Base-by-base conservation (phyloP, 2,113 vertebrate species). In the Pomatostomus ruficeps region DNA sequence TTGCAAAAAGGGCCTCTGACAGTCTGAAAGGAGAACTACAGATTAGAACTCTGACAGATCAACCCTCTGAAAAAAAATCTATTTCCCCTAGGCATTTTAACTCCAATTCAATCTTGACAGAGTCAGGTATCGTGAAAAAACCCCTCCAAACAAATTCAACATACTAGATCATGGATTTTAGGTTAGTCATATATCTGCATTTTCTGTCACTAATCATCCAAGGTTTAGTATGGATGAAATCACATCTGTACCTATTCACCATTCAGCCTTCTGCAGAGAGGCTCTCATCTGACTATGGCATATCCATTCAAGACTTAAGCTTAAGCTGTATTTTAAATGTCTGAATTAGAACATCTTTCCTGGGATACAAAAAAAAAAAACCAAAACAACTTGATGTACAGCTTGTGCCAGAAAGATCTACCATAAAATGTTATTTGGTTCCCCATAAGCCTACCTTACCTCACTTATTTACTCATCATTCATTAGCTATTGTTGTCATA, bases 11-110 rank as follows among this genome's bases (percentile, higher is more conserved):
- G 43, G n/a, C n/a, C 45, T 68, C 57, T 96, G 89, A 88, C 62
- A 90, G 46, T 93, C 87, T 94, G 43, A 88, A 96, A 94, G 40
- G 49, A 90, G 87, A 96, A 76, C 85, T 96, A 79, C 46, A 91
- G 88, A 95, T 85, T 88, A 91, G 45, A 93, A 81, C 25, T 87
- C 65, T 95, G 82, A 88, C 45, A 72, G 92, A 45, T 20, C 55
- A 81, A 48, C 43, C 70, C 65, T 66, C 48, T 88, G 48, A 90
- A 78, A 70, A 84, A 81, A 65, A 59, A 4, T 61, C 10, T 63
- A 43, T 85, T 94, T 96, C 25, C 62, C 42, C 42, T 80, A 19
- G 25, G 42, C 54, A 62, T 93, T 76, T 91, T 67, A 73, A 93
- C 59, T 85, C 28, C 24, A 85, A 8, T 75, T 95, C 82, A 85